Evolutionary conservation across 2,113 vertebrate genomes (phyloP).

Genomic region (Mormoops blainvillei): DNA sequence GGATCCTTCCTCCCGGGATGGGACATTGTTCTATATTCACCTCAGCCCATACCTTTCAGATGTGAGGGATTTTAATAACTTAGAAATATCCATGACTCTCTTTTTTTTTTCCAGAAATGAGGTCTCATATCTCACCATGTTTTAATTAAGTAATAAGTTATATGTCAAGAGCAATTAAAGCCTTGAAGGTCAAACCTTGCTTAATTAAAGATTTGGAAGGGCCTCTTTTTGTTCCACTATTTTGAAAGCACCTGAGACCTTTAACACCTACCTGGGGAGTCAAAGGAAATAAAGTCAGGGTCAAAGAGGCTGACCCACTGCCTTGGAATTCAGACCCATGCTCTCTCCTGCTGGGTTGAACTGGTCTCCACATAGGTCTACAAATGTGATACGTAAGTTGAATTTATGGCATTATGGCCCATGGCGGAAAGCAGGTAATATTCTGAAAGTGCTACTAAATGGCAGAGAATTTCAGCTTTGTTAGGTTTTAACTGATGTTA

Average conservation of each 20-base stretch:
- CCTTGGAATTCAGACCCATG: constrained; percentile 16
- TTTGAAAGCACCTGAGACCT: constrained; percentile 37
- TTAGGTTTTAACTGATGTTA: not conserved
- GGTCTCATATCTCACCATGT: constrained; percentile 27
- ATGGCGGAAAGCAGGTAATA: not conserved
- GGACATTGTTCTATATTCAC: not conserved
- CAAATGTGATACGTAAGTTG: not conserved
- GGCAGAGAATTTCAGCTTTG: not conserved
- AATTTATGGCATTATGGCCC: not conserved
- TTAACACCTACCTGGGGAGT: not conserved
- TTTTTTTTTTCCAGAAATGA: constrained; percentile 14
- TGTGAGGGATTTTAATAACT: constrained; percentile 26
- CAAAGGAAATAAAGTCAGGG: not conserved
- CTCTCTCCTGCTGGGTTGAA: not conserved
- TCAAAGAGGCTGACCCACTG: not conserved
- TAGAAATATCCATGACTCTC: not conserved
- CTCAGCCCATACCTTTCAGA: not conserved
- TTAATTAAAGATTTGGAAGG: constrained; percentile 49
- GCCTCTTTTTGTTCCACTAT: not conserved
- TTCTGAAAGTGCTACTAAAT: not conserved
- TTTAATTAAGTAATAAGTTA: constrained; percentile 70
- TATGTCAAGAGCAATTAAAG: constrained; percentile 47
- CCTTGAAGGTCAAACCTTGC: constrained; percentile 58
- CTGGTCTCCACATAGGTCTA: not conserved
- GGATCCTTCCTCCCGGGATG: not conserved